These are phyloP conservation scores for Macrosoma leucophasiata DNA, from an alignment of 2,888 invertebrate genomes.

Conservation along the genomic window DNA sequence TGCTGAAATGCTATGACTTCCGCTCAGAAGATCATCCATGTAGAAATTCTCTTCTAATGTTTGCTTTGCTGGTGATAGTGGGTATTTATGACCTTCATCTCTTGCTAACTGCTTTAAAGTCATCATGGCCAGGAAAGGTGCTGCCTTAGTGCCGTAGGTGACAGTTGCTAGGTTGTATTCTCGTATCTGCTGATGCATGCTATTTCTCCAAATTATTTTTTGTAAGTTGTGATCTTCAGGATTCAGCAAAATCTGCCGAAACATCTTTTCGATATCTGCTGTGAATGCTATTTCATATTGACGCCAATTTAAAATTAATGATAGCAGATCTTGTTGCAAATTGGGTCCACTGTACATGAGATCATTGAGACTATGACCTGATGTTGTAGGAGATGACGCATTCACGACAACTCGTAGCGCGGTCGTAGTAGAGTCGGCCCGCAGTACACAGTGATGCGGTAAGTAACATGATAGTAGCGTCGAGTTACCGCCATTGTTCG, in stretches of 20 bases:
- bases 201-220: conserved; percentile 23
- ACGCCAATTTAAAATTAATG: conserved; percentile 19
- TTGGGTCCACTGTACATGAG: conserved; percentile 26
- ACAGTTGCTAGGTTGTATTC: conserved; percentile 10
- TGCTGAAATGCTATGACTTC: background rate
- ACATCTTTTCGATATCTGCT: conserved; percentile 28
- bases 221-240: conserved; percentile 21
- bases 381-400: conserved; percentile 15
- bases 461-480: too few relatives aligned
- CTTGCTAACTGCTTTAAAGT: conserved; percentile 18
- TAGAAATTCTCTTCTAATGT: conserved; percentile 10
- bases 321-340: conserved; percentile 13
- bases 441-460: conserved; percentile 15
- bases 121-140: conserved; percentile 24
- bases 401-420: conserved; percentile 17
- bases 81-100: conserved; percentile 18
- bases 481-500: too few relatives aligned
- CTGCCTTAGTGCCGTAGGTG: conserved; percentile 21
- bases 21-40: conserved; percentile 12
- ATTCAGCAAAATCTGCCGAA: conserved; percentile 18
- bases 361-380: conserved; percentile 24
- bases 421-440: conserved; percentile 13
- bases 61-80: conserved; percentile 6
- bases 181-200: background rate
- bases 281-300: conserved; percentile 21